Conservation (phyloP, 2,797 vertebrate genomes). For the Melanotaenia parkinsoni region DNA sequence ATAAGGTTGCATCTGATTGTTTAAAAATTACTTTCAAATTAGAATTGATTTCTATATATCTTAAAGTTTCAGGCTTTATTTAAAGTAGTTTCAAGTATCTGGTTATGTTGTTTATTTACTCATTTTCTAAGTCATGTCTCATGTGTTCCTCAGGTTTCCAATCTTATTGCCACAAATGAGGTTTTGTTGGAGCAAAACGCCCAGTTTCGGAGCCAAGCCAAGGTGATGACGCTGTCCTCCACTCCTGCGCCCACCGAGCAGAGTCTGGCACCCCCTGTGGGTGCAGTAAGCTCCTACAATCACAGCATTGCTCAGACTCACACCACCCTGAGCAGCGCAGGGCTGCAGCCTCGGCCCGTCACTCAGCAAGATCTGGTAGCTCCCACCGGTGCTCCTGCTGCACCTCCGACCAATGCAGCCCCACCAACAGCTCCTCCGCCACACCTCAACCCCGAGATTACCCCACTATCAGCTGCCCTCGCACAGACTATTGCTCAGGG, state of each 20-base stretch:
- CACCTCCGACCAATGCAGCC: constrained; percentile 87
- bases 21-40: background rate
- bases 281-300: constrained; percentile 94
- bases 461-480: constrained; percentile 92
- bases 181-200: constrained; percentile 98
- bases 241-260: constrained; percentile 91
- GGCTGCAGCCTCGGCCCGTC: constrained; percentile 91
- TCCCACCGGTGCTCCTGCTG: constrained; percentile 85
- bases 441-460: constrained; percentile 94
- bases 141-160: constrained; percentile 86
- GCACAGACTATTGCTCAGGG: constrained; percentile 97
- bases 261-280: constrained; percentile 89
- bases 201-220: constrained; percentile 95
- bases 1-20: background rate
- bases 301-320: constrained; percentile 98
- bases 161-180: constrained; percentile 95
- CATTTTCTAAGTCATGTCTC: constrained; percentile 8
- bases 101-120: background rate
- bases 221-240: constrained; percentile 94
- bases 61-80: background rate
- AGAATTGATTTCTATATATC: background rate
- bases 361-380: constrained; percentile 94
- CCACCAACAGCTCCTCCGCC: constrained; percentile 86
- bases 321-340: constrained; percentile 96
- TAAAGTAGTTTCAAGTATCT: background rate